A percentile compares a stretch with the other conserved stretches of the same genome.
Evolutionary conservation across 1,140 invertebrate genomes (phyloP).

Genomic region (Pseudomyrmex gracilis): DNA sequence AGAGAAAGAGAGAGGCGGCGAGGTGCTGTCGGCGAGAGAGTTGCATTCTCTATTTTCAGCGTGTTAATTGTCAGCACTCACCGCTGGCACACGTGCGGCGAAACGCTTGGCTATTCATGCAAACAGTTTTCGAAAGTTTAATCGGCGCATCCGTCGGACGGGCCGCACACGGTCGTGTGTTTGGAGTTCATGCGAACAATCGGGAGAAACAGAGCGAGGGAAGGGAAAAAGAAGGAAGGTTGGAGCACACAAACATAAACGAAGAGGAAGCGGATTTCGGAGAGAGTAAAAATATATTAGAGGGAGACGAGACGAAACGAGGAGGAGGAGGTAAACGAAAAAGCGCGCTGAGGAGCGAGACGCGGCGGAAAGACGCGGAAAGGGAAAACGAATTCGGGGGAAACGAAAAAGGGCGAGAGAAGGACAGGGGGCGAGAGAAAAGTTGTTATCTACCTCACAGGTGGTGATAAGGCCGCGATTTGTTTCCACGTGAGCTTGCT

Average conservation of each 20-base stretch:
- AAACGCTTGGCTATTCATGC: slow-evolving; percentile 81
- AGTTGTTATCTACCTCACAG: slow-evolving; percentile 80
- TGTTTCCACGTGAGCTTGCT: slow-evolving; percentile 77
- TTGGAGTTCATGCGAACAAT: slow-evolving; percentile 76
- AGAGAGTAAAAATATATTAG: slow-evolving; percentile 43
- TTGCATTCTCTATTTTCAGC: slow-evolving; percentile 73
- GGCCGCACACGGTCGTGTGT: slow-evolving; percentile 72
- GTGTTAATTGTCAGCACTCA: slow-evolving; percentile 81
- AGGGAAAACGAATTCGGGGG: slow-evolving; percentile 6
- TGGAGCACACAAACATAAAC: slow-evolving; percentile 28
- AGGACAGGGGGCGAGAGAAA: slow-evolving; percentile 73
- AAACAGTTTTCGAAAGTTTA: slow-evolving; percentile 83
- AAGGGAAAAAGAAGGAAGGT: slow-evolving; percentile 40
- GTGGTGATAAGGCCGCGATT: slow-evolving; percentile 81
- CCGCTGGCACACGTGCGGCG: slow-evolving; percentile 73
- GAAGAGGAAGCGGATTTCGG: slow-evolving; percentile 49
- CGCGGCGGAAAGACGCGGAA: slow-evolving; percentile 22
- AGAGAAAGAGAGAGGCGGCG: slow-evolving; percentile 48
- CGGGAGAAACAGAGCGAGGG: slow-evolving; percentile 65
- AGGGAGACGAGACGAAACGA: slow-evolving; percentile 45
- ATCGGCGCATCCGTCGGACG: slow-evolving; percentile 79
- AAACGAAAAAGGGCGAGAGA: slow-evolving; percentile 39
- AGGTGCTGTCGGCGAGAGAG: slow-evolving; percentile 56
- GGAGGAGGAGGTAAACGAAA: slow-evolving; percentile 39
- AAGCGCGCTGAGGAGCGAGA: slow-evolving; percentile 43